These are phyloP conservation scores for Chlamydotis undulata DNA, from an alignment of 2,113 vertebrate species.

Conservation along the genomic window DNA sequence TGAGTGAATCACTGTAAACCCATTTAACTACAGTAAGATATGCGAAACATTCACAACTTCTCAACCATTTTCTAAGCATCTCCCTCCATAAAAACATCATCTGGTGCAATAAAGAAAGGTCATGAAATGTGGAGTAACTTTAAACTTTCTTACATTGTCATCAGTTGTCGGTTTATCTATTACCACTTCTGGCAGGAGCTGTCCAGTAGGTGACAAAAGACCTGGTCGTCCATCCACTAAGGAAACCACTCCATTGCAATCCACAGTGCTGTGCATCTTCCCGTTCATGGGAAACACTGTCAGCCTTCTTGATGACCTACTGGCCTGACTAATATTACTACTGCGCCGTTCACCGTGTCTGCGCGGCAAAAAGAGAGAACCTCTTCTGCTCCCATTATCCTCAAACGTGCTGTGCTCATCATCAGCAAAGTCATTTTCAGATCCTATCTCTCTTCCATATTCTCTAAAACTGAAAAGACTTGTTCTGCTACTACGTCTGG, in stretches of 20 bases:
- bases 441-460: slow-evolving; percentile 76
- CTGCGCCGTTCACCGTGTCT: slow-evolving; percentile 77
- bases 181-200: slow-evolving; percentile 88
- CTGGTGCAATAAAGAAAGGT: not conserved
- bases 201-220: slow-evolving; percentile 82
- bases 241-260: slow-evolving; percentile 93
- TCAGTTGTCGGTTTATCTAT: slow-evolving; percentile 86
- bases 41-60: slow-evolving; percentile 5
- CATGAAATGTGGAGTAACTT: slow-evolving; percentile 57
- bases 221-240: slow-evolving; percentile 79
- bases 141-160: slow-evolving; percentile 87
- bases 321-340: slow-evolving; percentile 86
- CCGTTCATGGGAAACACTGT: slow-evolving; percentile 71
- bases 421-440: slow-evolving; percentile 93
- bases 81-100: slow-evolving; percentile 10
- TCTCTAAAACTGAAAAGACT: slow-evolving; percentile 90
- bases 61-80: slow-evolving; percentile 26
- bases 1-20: not conserved
- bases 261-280: slow-evolving; percentile 90
- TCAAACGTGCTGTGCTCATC: slow-evolving; percentile 93
- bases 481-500: slow-evolving; percentile 87
- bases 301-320: slow-evolving; percentile 77
- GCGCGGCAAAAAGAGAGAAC: slow-evolving; percentile 84
- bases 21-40: not conserved
- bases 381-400: slow-evolving; percentile 83